Base-by-base conservation (phyloP, 1,140 invertebrate genomes). In the Aethina tumida region DNA sequence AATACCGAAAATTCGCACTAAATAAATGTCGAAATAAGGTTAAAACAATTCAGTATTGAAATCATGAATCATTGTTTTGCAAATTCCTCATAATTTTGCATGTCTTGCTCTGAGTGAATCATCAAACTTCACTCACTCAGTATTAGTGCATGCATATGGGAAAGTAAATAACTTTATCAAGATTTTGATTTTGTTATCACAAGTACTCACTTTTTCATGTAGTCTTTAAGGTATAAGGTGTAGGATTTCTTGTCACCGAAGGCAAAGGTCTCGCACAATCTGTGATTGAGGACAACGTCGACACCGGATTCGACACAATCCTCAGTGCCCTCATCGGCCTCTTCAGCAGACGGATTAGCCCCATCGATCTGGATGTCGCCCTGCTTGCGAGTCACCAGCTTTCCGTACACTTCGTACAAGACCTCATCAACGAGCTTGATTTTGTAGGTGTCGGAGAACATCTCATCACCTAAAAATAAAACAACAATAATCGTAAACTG, bases 381-480 rank as follows among this genome's bases (percentile, higher is more conserved):
- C 29, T 75, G 63, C 52, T 74, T 75, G 49, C 91, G 76, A 24
- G 69, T 70, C 18, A 92, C 71, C 25, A 87, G 64, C 77, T 77
- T 91, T 52, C 91, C 92, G 60, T 87, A 84, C 18, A 97, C 92
- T 78, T 97, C 93, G 55, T 94, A 97, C 22, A 97, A 59, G 16
- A 93, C 88, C 62, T 93, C 85, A 60, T 96, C 90, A 8, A 97
- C 71, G 30, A 96, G 65, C 62, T 95, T 92, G 41, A 94, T 79
- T 69, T 86, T 95, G 63, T 91, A 95, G n/a, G 87, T 85, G 67
- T 97, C 94, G 21, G 92, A 92, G 71, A 95, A 95, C 82, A 97
- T 91, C 69, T 97, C 94, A 66, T 97, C 93, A 53, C 89, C 90
- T 88, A 69, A 61, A 71, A 74, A 47, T 42, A 43, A 42, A 36